These are phyloP conservation scores for Oreochromis mossambicus DNA, from an alignment of 2,797 vertebrate species.

Conservation along the genomic window DNA sequence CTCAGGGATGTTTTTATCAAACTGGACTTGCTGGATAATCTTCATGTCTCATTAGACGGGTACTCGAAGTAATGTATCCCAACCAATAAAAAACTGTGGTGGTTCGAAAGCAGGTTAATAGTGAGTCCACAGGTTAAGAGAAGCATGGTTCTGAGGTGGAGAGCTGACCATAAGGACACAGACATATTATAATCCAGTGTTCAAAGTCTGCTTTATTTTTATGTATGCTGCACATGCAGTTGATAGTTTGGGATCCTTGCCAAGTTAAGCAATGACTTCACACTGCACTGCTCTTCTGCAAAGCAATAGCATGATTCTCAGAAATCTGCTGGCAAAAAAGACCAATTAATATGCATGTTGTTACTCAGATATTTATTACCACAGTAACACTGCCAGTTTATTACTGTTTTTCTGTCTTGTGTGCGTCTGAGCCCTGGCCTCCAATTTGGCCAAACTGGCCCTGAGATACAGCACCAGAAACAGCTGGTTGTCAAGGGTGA, in stretches of 20 bases:
- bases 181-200: not conserved
- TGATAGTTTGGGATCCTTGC: conserved; percentile 46
- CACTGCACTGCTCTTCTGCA: conserved; percentile 33
- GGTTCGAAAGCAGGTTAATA: not conserved
- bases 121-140: not conserved
- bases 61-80: not conserved
- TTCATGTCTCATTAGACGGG: not conserved
- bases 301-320: conserved; percentile 36
- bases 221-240: conserved; percentile 7
- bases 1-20: not conserved
- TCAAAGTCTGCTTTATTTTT: conserved; percentile 6
- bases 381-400: conserved; percentile 33
- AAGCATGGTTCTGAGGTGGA: not conserved
- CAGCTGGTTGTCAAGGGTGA: conserved; percentile 59
- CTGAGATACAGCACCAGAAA: conserved; percentile 27
- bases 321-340: conserved; percentile 49
- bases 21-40: not conserved
- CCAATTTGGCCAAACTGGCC: not conserved
- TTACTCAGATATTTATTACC: conserved; percentile 53
- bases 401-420: conserved; percentile 1
- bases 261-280: conserved; percentile 52
- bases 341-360: conserved; percentile 59
- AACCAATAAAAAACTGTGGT: not conserved
- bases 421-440: not conserved
- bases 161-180: not conserved